A percentile compares a stretch with the other conserved stretches of the same genome.
These are phyloP conservation scores for Euthynnus affinis DNA, from an alignment of 2,797 vertebrate species.

Conservation along the genomic window DNA sequence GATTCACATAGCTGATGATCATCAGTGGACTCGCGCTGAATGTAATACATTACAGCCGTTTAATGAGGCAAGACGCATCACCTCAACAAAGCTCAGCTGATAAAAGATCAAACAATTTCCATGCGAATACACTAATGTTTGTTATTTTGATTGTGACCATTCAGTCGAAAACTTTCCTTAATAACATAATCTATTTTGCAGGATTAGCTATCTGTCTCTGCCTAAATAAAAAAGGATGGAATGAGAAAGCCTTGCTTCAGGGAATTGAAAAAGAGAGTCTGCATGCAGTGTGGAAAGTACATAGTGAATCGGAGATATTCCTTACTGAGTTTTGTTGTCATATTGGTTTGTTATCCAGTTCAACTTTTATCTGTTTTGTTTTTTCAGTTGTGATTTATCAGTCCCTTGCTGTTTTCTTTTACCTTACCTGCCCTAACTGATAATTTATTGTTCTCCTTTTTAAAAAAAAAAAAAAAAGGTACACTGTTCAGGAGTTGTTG, in stretches of 20 bases:
- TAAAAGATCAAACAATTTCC: neutral
- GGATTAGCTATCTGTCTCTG: constrained; percentile 27
- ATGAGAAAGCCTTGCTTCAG: constrained; percentile 1
- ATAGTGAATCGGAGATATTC: constrained; percentile 2
- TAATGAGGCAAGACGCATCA: neutral
- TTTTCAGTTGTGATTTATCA: constrained; percentile 24
- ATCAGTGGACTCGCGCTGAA: neutral
- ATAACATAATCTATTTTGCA: constrained; percentile 23
- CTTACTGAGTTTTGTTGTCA: constrained; percentile 13
- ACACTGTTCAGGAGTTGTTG: no score
- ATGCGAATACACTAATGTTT: constrained; percentile 4
- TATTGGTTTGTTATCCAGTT: constrained; percentile 14
- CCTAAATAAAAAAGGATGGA: constrained; percentile 31
- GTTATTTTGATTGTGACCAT: constrained; percentile 4
- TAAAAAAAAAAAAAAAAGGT: no score
- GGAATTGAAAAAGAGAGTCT: neutral
- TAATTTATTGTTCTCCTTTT: neutral
- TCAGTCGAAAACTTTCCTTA: constrained; percentile 13
- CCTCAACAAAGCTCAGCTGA: neutral
- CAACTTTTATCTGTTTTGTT: constrained; percentile 11
- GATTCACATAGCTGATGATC: neutral
- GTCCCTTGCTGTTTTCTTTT: neutral
- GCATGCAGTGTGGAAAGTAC: neutral
- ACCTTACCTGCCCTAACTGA: neutral
- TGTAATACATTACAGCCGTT: neutral